Percentiles rank a stretch among this genome's conserved stretches.
phyloP scores from a whole-genome alignment of 2,113 vertebrate genomes.

The Telmatochromis bifrenatus region DNA sequence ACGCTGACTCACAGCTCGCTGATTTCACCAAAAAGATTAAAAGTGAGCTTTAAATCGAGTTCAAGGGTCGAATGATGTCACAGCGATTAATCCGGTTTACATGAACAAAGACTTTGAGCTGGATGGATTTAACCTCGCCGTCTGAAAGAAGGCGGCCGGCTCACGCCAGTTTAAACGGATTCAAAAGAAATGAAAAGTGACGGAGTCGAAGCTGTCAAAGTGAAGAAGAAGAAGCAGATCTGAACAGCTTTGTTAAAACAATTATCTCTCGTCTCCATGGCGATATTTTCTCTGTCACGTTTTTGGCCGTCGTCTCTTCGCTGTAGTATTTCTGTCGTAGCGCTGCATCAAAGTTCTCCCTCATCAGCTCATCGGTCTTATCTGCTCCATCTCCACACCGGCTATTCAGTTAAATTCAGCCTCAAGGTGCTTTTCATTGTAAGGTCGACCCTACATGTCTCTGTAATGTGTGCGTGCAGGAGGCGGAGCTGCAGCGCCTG shows the following conservation, averaged over 20 bases:
- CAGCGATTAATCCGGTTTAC: not conserved
- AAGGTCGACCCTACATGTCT: not conserved
- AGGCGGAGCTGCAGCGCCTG: constrained; percentile 76
- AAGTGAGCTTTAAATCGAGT: not conserved
- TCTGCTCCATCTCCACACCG: not conserved
- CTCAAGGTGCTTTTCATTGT: not conserved
- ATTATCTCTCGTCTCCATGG: not conserved
- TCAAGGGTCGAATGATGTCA: not conserved
- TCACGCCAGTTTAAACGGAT: not conserved
- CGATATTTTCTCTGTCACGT: not conserved
- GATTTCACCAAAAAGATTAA: not conserved
- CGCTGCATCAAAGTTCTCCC: no score
- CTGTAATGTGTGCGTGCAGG: constrained; percentile 49
- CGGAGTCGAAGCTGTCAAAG: not conserved
- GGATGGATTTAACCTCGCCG: accelerated
- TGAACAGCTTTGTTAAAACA: not conserved
- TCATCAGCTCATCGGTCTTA: accelerated
- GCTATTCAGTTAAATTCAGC: not conserved
- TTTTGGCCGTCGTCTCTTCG: not conserved
- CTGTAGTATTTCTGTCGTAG: not conserved
- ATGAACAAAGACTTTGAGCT: not conserved
- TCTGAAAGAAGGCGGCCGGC: not conserved
- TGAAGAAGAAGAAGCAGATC: not conserved
- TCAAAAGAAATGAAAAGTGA: not conserved
- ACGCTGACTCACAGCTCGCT: not conserved